Base-by-base conservation (phyloP, 1,140 invertebrate species). In the Gryon sp. region DNA sequence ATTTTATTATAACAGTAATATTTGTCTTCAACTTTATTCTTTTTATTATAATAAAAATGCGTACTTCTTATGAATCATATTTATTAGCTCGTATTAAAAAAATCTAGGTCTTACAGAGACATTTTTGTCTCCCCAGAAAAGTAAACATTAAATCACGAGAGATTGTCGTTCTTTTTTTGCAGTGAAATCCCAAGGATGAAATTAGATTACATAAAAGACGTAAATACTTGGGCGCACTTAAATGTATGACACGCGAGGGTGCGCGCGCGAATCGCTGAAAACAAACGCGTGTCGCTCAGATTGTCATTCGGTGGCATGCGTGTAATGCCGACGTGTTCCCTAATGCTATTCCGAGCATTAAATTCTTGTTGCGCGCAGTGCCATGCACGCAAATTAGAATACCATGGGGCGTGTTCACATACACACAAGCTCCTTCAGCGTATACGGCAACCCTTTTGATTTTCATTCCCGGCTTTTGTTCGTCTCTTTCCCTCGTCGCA, bases 301-400 rank as follows among this genome's bases (percentile, higher is more conserved):
- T 66, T 57, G 59, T 53, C 63, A 59, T 62, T 60, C 19, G 43
- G 22, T 69, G 57, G 68, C 74, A 76, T 76, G 78, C 73, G 70
- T 66, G 53, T 66, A 62, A 24, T 30, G 41, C 40, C 38, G 53
- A 34, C 45, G 55, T 76, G 62, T 68, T 69, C 46, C 52, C 70
- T 77, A 79, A 76, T 79, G 80, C 76, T 63, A 82, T 83, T 80
- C 80, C 78, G 77, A 59, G 83, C 81, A 82, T 86, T 83, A 85
- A 84, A 86, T 84, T 84, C 82, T 80, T 76, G 78, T 63, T 65
- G 68, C 48, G 52, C 73, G 69, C 19, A 69, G 69, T 72, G 66
- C 22, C 63, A 78, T 78, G 78, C 76, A 80, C 78, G 80, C 78
- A 86, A 86, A 85, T 86, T 85, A 84, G 83, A 83, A 80, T 60